These are phyloP conservation scores for Enchytraeus crypticus DNA, from an alignment of 2,888 invertebrate species.

Conservation along the genomic window DNA sequence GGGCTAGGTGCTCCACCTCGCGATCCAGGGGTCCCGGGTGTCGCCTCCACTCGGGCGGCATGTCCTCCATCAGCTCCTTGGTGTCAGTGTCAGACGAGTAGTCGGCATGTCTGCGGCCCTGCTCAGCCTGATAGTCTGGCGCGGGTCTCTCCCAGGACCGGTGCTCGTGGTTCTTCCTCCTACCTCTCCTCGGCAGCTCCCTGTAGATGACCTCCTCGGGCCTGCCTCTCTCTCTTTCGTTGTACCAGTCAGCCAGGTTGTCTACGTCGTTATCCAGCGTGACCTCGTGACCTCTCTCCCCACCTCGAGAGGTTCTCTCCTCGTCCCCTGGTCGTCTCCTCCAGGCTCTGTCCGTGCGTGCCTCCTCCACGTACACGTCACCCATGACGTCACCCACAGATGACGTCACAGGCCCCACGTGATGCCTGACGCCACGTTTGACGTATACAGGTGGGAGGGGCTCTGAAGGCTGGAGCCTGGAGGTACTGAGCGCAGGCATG, in stretches of 20 bases:
- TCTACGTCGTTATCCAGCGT: no score
- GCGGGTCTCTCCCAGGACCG: constrained; percentile 5
- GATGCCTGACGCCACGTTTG: background rate
- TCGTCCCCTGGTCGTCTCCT: background rate
- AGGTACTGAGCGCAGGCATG: constrained; percentile 36
- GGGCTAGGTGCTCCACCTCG: background rate
- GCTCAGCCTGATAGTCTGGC: background rate
- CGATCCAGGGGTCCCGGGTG: background rate
- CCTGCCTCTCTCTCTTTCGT: background rate
- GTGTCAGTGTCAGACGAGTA: constrained; percentile 26
- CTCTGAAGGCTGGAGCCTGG: background rate
- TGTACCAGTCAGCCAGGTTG: background rate
- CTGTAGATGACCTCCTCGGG: background rate
- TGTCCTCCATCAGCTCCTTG: background rate
- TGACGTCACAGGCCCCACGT: background rate
- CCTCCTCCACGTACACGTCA: background rate
- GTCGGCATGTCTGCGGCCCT: constrained; percentile 10
- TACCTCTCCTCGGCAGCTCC: background rate
- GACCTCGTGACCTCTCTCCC: background rate
- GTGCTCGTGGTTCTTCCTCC: background rate
- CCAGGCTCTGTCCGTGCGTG: background rate
- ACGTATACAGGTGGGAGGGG: background rate
- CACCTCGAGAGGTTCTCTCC: background rate
- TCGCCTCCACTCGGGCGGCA: constrained; percentile 5
- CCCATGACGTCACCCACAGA: background rate